Evolutionary conservation across 1,140 invertebrate genomes (phyloP).

Genomic region (Thaumatotibia leucotreta): DNA sequence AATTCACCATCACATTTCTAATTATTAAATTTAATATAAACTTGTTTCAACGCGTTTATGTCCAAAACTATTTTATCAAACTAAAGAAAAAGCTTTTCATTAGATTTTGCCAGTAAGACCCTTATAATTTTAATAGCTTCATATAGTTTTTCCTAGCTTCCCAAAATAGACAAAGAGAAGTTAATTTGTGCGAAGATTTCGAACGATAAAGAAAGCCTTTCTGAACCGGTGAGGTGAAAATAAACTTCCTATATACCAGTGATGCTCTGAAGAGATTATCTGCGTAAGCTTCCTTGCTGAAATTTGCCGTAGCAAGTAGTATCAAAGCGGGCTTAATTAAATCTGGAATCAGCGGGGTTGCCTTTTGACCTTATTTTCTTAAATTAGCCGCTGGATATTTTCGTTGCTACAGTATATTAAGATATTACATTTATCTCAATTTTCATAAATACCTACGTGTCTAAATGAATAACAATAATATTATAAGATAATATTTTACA

Average conservation of each 20-base stretch:
- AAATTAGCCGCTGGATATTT: not conserved
- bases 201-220: not conserved
- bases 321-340: conserved; percentile 11
- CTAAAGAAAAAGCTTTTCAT: too few species aligned
- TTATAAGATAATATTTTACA: too few species aligned
- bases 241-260: not conserved
- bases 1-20: too few species aligned
- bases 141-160: not conserved
- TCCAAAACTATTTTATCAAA: too few species aligned
- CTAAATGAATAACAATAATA: too few species aligned
- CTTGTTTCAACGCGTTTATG: too few species aligned
- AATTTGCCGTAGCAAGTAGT: not conserved
- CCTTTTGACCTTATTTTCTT: conserved; percentile 5
- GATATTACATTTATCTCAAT: not conserved
- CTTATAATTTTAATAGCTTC: too few species aligned
- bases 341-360: not conserved
- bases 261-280: not conserved
- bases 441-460: not conserved
- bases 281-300: conserved; percentile 1
- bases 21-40: not conserved
- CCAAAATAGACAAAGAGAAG: not conserved
- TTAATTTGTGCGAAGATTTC: not conserved
- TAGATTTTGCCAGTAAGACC: too few species aligned
- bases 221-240: not conserved
- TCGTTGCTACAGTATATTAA: not conserved